Conservation (phyloP, 2,797 vertebrate genomes). For the Chloroceryle inda region DNA sequence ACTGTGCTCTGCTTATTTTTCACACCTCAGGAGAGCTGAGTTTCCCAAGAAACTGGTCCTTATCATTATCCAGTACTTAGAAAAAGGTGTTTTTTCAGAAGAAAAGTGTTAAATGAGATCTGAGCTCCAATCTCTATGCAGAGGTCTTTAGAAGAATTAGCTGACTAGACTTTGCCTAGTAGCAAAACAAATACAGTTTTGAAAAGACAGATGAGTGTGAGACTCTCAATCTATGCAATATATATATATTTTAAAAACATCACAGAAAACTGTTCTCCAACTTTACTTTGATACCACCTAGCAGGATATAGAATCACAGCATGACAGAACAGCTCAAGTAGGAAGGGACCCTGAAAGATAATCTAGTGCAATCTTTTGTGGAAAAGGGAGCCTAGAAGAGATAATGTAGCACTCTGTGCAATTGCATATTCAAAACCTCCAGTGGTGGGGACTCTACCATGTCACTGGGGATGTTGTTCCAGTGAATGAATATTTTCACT, state of each 20-base stretch:
- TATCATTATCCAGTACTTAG: background rate
- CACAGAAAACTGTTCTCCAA: background rate
- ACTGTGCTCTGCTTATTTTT: background rate
- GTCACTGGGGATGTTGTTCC: background rate
- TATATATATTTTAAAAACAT: background rate
- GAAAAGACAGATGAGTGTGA: background rate
- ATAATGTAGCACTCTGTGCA: background rate
- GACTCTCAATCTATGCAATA: background rate
- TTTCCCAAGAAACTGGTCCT: background rate
- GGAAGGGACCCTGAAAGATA: background rate
- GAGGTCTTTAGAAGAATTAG: background rate
- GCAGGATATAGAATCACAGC: accelerated
- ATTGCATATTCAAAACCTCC: background rate
- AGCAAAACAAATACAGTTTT: background rate
- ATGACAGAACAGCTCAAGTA: background rate
- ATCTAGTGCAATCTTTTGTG: background rate
- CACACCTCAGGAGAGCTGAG: background rate
- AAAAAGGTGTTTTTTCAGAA: background rate
- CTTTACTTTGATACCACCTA: background rate
- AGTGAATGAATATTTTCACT: background rate
- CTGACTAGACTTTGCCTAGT: background rate
- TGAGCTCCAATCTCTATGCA: background rate
- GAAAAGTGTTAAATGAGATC: background rate
- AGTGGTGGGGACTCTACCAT: background rate
- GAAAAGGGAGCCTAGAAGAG: background rate